Evolutionary conservation across 2,888 invertebrate species (phyloP), one percentile per base, ranked within the genome.

Genomic region (Taphrorychus bicolor): DNA sequence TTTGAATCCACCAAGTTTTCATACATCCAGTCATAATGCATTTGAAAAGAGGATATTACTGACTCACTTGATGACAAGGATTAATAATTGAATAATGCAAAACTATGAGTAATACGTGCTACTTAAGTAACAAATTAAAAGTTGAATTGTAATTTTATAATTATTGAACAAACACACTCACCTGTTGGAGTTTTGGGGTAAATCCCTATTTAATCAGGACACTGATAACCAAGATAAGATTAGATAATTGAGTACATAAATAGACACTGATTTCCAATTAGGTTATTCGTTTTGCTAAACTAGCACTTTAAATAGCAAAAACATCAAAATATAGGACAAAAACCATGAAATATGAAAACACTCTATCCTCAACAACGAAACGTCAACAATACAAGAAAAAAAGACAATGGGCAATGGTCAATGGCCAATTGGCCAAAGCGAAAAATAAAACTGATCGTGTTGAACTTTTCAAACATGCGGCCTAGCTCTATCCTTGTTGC

Each of bases 101-200:
- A 24, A n/a, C 11, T n/a, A 54, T 54, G 32, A 54, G 7, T 54
- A 54, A 32, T 32, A 54, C 23, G 14, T 32, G 9, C 7, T 18
- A 11, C n/a, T 52, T 23, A 49, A 59, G 19, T n/a, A 16, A 48
- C 48, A n/a, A 9, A 48, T n/a, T n/a, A 32, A 32, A 32, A 32
- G 32, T 7, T 9, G 11, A 32, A 32, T 32, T 32, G 3, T 32
- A 9, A 32, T 32, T 11, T 32, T n/a, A n/a, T n/a, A n/a, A n/a
- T n/a, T n/a, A n/a, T n/a, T n/a, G n/a, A n/a, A n/a, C n/a, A n/a
- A n/a, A n/a, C 5, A 17, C 17, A 45, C 56, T 66, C 66, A 67
- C 67, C 61, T 62, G 61, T 67, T 57, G 21, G 60, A 67, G n/a
- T n/a, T 53, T 52, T 52, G 19, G 32, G 62, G 45, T 58, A 53